Conservation (phyloP, 1,140 invertebrate genomes). For the Hermatobates lingyangjiaoensis region DNA sequence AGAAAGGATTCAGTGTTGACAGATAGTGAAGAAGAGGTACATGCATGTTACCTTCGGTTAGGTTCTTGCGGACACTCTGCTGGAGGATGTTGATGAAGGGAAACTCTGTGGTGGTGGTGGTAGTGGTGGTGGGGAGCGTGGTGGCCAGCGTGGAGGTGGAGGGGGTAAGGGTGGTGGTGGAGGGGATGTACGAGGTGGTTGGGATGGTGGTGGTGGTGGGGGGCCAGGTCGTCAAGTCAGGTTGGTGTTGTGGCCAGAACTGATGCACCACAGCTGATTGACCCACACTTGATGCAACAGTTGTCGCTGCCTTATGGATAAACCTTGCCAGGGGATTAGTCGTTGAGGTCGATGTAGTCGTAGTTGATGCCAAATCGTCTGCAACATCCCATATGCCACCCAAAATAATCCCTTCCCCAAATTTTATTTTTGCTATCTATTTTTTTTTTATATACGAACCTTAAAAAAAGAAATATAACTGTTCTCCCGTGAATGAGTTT, state of each 20-base stretch:
- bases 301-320: constrained; percentile 21
- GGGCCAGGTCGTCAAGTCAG: too few species aligned
- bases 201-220: background rate
- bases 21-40: too few species aligned
- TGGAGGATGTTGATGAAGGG: constrained; percentile 31
- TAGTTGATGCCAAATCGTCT: too few species aligned
- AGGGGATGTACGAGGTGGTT: constrained; percentile 13
- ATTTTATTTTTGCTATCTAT: too few species aligned
- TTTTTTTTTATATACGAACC: too few species aligned
- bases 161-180: constrained; percentile 19
- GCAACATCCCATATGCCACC: too few species aligned
- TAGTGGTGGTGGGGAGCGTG: constrained; percentile 24
- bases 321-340: constrained; percentile 19
- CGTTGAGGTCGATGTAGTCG: constrained; percentile 37
- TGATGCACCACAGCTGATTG: too few species aligned
- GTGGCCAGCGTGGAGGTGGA: constrained; percentile 23
- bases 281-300: constrained; percentile 22
- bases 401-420: too few species aligned
- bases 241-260: too few species aligned
- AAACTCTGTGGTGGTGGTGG: constrained; percentile 22
- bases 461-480: too few species aligned
- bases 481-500: too few species aligned
- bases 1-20: too few species aligned
- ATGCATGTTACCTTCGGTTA: constrained; percentile 11
- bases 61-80: constrained; percentile 7